Conservation (phyloP, 2,797 vertebrate species). For the Silurus lanzhouensis region DNA sequence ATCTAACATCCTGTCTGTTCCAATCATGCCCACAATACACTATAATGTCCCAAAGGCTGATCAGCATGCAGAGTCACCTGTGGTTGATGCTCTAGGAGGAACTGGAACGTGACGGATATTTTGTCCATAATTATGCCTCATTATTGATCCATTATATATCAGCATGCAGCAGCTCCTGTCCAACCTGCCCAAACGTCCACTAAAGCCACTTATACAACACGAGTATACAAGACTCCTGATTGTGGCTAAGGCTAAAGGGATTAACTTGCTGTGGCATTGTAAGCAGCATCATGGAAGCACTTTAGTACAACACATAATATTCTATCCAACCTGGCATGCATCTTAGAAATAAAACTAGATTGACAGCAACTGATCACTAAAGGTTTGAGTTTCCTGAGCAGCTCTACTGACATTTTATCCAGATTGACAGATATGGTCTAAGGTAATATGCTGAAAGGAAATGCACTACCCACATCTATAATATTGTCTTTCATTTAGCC, state of each 20-base stretch:
- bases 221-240: not conserved
- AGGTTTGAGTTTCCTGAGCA: slow-evolving; percentile 15
- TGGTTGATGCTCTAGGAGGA: slow-evolving; percentile 13
- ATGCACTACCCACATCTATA: not conserved
- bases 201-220: not conserved
- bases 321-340: too few relatives aligned
- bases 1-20: slow-evolving; percentile 59
- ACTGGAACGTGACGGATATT: slow-evolving; percentile 15
- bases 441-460: slow-evolving; percentile 7
- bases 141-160: slow-evolving; percentile 25
- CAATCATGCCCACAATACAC: slow-evolving; percentile 59
- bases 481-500: slow-evolving; percentile 7
- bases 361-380: not conserved
- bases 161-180: not conserved
- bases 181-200: not conserved
- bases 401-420: slow-evolving; percentile 14
- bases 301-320: slow-evolving; percentile 4
- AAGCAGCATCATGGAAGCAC: not conserved
- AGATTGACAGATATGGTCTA: not conserved
- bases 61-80: slow-evolving; percentile 31
- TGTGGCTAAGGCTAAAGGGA: not conserved
- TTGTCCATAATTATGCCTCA: slow-evolving; percentile 32
- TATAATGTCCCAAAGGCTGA: slow-evolving; percentile 35
- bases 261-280: not conserved
- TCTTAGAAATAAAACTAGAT: slow-evolving; percentile 1